A percentile compares a stretch with the other conserved stretches of the same genome.
These are phyloP conservation scores for Luffia ferchaultella DNA, from an alignment of 2,888 invertebrate genomes.

Conservation along the genomic window DNA sequence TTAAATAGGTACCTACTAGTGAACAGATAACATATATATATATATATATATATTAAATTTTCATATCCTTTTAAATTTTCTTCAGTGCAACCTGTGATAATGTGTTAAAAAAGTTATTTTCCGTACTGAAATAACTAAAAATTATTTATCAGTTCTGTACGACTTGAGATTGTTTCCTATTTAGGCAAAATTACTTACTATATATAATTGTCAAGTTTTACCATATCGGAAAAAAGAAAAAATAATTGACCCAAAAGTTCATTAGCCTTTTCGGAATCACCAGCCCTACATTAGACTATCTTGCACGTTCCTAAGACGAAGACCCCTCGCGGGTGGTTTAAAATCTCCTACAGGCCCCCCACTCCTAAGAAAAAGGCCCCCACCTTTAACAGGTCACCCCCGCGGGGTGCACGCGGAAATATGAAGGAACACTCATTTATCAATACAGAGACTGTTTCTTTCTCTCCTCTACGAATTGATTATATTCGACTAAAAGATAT, in stretches of 20 bases:
- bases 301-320: conserved; percentile 60
- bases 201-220: no score
- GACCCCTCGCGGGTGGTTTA: conserved; percentile 4
- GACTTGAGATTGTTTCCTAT: no score
- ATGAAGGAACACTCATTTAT: conserved; percentile 65
- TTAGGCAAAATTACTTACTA: no score
- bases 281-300: conserved; percentile 61
- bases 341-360: conserved; percentile 4
- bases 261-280: conserved; percentile 35
- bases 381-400: background rate
- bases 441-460: conserved; percentile 61
- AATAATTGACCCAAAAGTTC: conserved; percentile 35
- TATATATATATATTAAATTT: no score
- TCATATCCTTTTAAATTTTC: no score
- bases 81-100: no score
- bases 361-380: background rate
- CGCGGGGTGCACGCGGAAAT: conserved; percentile 44
- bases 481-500: conserved; percentile 63
- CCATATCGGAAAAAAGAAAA: background rate
- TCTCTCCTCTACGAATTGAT: conserved; percentile 65
- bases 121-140: no score
- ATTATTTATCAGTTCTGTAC: no score
- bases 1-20: no score
- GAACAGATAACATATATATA: no score
- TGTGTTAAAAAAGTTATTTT: no score